Conservation (phyloP, 2,888 invertebrate genomes). For the Erebia palarica region DNA sequence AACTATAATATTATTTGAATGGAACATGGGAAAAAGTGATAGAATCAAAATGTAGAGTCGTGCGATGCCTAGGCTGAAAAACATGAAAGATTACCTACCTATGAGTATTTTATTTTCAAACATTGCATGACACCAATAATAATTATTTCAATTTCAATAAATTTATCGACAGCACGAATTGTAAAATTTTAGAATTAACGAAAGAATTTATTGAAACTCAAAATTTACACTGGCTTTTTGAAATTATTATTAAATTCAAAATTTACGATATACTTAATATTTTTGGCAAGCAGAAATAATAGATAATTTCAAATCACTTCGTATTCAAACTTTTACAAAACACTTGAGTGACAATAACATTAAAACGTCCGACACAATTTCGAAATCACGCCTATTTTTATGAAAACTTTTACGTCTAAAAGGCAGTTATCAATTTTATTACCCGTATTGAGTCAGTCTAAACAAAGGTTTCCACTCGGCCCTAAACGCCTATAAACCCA, state of each 20-base stretch:
- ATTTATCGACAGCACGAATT: neutral
- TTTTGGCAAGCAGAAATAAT: neutral
- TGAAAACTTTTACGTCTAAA: conserved; percentile 38
- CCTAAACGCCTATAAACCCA: conserved; percentile 74
- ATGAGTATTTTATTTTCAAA: neutral
- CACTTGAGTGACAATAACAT: conserved; percentile 32
- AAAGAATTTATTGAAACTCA: neutral
- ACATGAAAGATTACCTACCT: neutral
- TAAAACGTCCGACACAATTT: conserved; percentile 30
- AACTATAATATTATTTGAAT: no score
- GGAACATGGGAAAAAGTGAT: neutral
- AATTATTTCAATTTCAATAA: neutral
- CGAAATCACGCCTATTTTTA: conserved; percentile 39
- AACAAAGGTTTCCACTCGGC: conserved; percentile 75
- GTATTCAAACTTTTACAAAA: conserved; percentile 15
- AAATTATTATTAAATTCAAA: neutral
- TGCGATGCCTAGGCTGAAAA: neutral
- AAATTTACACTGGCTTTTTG: neutral
- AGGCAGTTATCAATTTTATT: conserved; percentile 58
- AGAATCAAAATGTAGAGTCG: neutral
- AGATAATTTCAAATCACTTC: conserved; percentile 20
- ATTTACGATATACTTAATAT: neutral
- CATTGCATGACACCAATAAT: conserved; percentile 23
- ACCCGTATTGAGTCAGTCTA: conserved; percentile 57
- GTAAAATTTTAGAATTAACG: neutral